Conservation (phyloP, 2,113 vertebrate genomes). For the Corythaeola cristata region DNA sequence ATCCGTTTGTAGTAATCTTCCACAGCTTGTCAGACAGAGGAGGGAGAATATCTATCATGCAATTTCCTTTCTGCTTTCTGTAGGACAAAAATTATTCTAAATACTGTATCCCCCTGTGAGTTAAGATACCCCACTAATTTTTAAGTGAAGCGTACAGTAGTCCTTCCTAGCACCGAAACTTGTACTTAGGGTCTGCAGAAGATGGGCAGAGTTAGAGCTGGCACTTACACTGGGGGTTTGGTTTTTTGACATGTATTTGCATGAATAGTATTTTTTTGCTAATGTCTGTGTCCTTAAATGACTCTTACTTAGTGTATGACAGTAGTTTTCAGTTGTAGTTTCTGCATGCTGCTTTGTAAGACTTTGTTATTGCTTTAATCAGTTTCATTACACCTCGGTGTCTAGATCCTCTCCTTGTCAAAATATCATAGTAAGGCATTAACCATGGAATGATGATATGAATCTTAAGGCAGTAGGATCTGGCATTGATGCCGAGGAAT, state of each 20-base stretch:
- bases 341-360: constrained; percentile 64
- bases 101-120: not conserved
- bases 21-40: not conserved
- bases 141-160: not conserved
- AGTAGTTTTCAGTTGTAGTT: constrained; percentile 63
- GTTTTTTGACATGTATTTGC: not conserved
- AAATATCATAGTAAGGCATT: constrained; percentile 68
- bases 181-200: not conserved
- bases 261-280: not conserved
- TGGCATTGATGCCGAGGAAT: constrained; percentile 49
- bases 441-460: constrained; percentile 59
- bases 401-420: constrained; percentile 65
- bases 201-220: not conserved
- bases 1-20: not conserved
- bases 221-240: not conserved
- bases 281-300: constrained; percentile 62
- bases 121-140: not conserved
- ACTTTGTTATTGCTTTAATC: constrained; percentile 69
- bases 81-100: not conserved
- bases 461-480: constrained; percentile 64
- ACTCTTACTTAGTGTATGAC: constrained; percentile 52
- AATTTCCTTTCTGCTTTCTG: not conserved
- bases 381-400: constrained; percentile 68
- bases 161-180: not conserved
- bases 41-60: not conserved